phyloP scores from a whole-genome alignment of 2,888 invertebrate genomes.

The Ectemnius cavifrons region DNA sequence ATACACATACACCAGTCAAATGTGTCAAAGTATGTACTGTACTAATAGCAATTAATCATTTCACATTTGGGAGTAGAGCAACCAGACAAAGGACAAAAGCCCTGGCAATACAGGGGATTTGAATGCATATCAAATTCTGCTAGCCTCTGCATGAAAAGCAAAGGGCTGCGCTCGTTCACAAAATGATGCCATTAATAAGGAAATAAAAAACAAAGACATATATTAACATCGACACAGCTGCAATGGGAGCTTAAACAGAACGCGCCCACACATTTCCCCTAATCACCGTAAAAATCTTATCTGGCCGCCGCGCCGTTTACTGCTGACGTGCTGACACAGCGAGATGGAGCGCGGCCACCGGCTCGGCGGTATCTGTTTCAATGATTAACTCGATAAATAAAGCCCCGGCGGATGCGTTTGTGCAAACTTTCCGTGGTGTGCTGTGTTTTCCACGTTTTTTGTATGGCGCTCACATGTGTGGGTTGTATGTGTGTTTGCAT shows the following conservation, averaged over 20 bases:
- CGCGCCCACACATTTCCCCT: background rate
- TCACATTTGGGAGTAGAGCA: background rate
- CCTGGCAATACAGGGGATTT: background rate
- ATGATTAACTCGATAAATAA: background rate
- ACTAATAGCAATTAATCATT: constrained; percentile 7
- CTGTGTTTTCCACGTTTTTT: background rate
- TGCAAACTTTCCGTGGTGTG: background rate
- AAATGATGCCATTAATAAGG: background rate
- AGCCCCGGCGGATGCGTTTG: background rate
- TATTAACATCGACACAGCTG: background rate
- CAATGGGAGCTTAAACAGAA: background rate
- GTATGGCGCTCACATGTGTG: background rate
- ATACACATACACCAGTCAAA: constrained; percentile 11
- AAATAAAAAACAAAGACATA: background rate
- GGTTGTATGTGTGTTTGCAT: background rate
- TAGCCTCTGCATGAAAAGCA: background rate
- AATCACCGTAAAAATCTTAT: constrained; percentile 2
- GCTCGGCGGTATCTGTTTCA: background rate
- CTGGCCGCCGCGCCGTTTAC: background rate
- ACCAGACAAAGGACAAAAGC: background rate
- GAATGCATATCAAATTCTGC: background rate
- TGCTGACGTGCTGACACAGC: background rate
- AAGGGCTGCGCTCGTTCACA: background rate
- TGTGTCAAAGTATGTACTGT: constrained; percentile 4
- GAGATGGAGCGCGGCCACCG: too few species aligned